Conservation (phyloP, 2,888 invertebrate genomes). For the Ophion slaviceki region DNA sequence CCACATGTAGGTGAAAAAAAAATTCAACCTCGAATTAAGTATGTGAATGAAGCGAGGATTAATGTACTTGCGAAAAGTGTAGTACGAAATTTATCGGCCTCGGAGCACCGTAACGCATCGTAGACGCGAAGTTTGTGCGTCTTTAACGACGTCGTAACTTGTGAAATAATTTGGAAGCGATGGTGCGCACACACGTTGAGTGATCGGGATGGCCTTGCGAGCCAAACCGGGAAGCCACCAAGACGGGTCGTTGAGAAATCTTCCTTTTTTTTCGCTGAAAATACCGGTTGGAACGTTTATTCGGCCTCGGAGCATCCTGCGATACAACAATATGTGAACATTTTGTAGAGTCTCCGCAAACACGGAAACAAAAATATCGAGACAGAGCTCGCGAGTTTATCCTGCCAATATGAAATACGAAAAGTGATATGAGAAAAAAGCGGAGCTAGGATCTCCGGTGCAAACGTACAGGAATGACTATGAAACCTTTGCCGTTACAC, state of each 20-base stretch:
- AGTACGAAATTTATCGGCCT: neutral
- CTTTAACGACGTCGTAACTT: slow-evolving; percentile 13
- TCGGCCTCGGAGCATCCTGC: slow-evolving; percentile 36
- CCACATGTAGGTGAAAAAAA: neutral
- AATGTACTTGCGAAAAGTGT: neutral
- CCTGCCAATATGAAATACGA: neutral
- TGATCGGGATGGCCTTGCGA: slow-evolving; percentile 33
- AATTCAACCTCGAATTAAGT: no score
- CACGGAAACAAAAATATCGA: neutral
- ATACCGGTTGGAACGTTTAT: slow-evolving; percentile 25
- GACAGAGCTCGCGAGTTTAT: neutral
- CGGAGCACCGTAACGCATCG: slow-evolving; percentile 4
- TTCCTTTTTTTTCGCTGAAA: slow-evolving; percentile 9
- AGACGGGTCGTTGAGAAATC: slow-evolving; percentile 35
- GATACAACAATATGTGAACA: neutral
- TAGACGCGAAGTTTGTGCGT: neutral
- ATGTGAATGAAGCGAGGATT: neutral
- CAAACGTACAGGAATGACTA: neutral
- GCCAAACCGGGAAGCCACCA: slow-evolving; percentile 31
- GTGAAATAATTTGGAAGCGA: slow-evolving; percentile 25
- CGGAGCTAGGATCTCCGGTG: neutral
- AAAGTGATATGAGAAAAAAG: neutral
- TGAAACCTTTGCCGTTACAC: no score
- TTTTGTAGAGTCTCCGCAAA: neutral
- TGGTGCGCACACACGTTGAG: slow-evolving; percentile 24